Conservation (phyloP, 2,888 invertebrate genomes). For the Rhynchonema sp. region DNA sequence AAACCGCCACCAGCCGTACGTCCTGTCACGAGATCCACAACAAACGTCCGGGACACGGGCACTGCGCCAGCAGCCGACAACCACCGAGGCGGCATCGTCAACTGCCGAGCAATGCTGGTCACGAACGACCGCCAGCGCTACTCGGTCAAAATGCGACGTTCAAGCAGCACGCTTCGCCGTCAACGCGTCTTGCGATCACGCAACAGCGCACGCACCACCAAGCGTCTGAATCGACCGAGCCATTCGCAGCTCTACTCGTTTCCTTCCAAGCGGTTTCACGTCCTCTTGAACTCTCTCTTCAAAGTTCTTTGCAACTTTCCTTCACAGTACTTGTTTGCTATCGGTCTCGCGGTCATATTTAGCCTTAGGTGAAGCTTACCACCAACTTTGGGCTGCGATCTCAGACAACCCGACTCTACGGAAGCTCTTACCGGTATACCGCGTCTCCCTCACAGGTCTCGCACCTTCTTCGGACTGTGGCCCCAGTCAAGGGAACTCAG, state of each 20-base stretch:
- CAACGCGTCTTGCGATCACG: not conserved
- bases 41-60: constrained; percentile 4
- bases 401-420: constrained; percentile 43
- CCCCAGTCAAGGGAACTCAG: constrained; percentile 17
- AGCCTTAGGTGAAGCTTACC: not conserved
- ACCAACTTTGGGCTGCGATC: constrained; percentile 37
- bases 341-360: not conserved
- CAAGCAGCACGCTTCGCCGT: not conserved
- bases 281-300: not conserved
- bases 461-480: constrained; percentile 26
- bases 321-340: not conserved
- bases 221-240: constrained; percentile 33
- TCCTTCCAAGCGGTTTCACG: not conserved
- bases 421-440: constrained; percentile 18
- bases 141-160: not conserved
- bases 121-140: not conserved
- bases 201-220: too few species aligned
- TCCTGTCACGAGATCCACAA: not conserved
- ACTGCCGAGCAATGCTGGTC: not conserved
- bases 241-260: not conserved
- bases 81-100: not conserved
- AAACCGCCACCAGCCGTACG: too few species aligned
- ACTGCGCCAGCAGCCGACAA: not conserved
- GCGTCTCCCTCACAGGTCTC: constrained; percentile 27
- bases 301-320: not conserved